These are phyloP conservation scores for Matsumurasca onukii DNA, from an alignment of 1,140 invertebrate genomes.

Conservation along the genomic window DNA sequence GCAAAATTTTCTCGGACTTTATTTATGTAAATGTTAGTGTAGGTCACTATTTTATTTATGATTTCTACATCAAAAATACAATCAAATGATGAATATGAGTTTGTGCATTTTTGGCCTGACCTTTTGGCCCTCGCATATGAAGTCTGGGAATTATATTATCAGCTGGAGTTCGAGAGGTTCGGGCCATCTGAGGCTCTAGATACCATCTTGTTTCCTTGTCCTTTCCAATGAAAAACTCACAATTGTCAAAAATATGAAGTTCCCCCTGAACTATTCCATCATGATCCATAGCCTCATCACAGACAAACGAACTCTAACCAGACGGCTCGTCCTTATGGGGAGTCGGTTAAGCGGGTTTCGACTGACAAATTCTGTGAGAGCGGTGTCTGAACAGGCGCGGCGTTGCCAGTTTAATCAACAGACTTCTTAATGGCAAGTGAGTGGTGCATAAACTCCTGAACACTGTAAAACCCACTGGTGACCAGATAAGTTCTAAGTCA, in stretches of 20 bases:
- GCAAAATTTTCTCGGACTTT: background rate
- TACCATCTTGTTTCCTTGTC: conserved; percentile 1
- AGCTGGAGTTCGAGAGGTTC: background rate
- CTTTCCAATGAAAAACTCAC: conserved; percentile 1
- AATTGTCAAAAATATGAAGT: background rate
- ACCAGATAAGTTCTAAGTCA: no score
- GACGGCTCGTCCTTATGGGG: no score
- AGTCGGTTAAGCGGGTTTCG: no score
- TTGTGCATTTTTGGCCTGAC: conserved; percentile 4
- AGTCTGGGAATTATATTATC: conserved; percentile 3
- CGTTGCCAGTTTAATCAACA: no score
- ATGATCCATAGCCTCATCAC: background rate
- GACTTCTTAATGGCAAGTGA: no score
- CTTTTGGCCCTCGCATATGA: background rate
- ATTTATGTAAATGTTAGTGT: conserved; percentile 7
- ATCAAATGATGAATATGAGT: background rate
- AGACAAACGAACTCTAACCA: no score
- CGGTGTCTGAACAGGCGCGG: no score
- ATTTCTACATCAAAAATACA: conserved; percentile 1
- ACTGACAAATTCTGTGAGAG: no score
- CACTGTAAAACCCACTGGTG: no score
- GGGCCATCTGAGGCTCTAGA: background rate
- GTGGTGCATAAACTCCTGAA: no score
- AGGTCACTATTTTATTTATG: background rate
- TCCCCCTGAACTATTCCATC: background rate